These are phyloP conservation scores for Caranx ignobilis DNA, from an alignment of 2,113 vertebrate genomes.

Conservation along the genomic window DNA sequence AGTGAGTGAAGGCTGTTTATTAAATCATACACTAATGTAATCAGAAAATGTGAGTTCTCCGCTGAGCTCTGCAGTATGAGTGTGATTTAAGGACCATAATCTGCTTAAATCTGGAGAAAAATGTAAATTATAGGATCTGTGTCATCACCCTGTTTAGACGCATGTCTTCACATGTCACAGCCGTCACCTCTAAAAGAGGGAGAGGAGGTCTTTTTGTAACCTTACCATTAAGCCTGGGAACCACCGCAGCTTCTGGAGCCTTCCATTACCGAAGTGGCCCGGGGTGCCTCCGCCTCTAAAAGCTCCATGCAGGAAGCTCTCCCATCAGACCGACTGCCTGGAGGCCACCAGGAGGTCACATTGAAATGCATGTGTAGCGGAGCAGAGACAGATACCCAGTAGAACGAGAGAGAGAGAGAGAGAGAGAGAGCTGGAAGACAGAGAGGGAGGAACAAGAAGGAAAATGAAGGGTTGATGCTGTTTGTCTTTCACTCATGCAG, in stretches of 20 bases:
- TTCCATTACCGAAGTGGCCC: slow-evolving; percentile 71
- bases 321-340: slow-evolving; percentile 59
- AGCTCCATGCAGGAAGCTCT: slow-evolving; percentile 60
- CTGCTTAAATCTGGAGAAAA: too few relatives aligned
- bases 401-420: not conserved
- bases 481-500: too few relatives aligned
- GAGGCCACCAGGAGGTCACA: slow-evolving; percentile 67
- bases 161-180: slow-evolving; percentile 14
- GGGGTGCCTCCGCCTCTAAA: slow-evolving; percentile 66
- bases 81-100: not conserved
- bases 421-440: not conserved
- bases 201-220: slow-evolving; percentile 16
- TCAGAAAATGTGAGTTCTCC: not conserved
- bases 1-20: not conserved
- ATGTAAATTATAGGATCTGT: too few relatives aligned
- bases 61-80: not conserved
- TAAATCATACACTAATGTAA: not conserved
- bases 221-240: slow-evolving; percentile 42
- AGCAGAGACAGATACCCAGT: slow-evolving; percentile 31
- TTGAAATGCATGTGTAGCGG: slow-evolving; percentile 61
- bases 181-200: slow-evolving; percentile 19
- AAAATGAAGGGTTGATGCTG: slow-evolving; percentile 20
- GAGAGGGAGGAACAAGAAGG: not conserved
- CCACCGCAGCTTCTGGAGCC: slow-evolving; percentile 58
- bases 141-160: not conserved